Percentiles rank a stretch among this genome's conserved stretches.
These are phyloP conservation scores for Coecobrya sp. DNA, from an alignment of 2,888 invertebrate genomes.

Conservation along the genomic window DNA sequence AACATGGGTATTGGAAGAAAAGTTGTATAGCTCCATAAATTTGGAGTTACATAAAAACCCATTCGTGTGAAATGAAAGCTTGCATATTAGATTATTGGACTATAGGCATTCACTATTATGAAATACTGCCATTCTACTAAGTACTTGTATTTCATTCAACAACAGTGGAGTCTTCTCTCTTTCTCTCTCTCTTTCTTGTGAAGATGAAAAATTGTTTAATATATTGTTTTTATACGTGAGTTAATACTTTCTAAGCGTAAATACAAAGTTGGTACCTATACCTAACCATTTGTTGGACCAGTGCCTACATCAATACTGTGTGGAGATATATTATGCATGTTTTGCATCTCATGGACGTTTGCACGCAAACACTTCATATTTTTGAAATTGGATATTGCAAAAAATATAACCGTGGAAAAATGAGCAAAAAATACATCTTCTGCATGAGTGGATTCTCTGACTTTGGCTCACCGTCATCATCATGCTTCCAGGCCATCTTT, in stretches of 20 bases:
- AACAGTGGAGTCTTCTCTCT: not conserved
- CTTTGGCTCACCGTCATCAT: constrained; percentile 17
- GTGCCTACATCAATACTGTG: constrained; percentile 58
- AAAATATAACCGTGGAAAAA: constrained; percentile 31
- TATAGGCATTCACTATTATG: constrained; percentile 1
- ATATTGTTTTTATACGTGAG: constrained; percentile 55
- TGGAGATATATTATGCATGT: constrained; percentile 54
- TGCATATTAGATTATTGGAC: constrained; percentile 49
- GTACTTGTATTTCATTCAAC: constrained; percentile 7
- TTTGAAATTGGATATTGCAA: constrained; percentile 64
- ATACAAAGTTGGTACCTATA: not conserved
- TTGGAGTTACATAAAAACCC: not conserved
- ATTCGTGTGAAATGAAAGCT: constrained; percentile 20
- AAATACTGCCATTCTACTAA: constrained; percentile 1
- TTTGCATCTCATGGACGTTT: constrained; percentile 62
- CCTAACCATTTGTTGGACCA: constrained; percentile 50
- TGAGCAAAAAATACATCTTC: constrained; percentile 34
- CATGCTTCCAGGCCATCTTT: constrained; percentile 29
- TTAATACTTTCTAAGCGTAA: constrained; percentile 30
- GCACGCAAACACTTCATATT: constrained; percentile 63
- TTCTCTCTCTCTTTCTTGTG: constrained; percentile 8
- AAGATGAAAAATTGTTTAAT: constrained; percentile 60
- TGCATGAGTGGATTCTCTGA: constrained; percentile 25
- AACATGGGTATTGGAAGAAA: constrained; percentile 38
- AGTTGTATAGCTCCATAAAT: constrained; percentile 25